phyloP scores from a whole-genome alignment of 2,888 invertebrate species.

The Morpho achilles region DNA sequence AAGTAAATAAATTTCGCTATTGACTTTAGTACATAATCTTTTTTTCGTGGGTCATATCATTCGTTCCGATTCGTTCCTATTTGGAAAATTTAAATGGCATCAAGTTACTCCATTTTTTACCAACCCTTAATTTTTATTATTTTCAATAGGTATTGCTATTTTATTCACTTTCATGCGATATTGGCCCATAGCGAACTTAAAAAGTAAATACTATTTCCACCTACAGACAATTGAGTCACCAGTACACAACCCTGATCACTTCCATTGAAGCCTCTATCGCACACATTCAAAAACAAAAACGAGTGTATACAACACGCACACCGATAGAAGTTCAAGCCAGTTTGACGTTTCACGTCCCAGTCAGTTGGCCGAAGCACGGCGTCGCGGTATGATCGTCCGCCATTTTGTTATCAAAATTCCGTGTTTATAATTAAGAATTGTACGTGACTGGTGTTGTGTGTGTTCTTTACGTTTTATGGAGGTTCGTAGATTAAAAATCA shows the following conservation, averaged over 20 bases:
- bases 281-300: conserved; percentile 23
- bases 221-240: conserved; percentile 52
- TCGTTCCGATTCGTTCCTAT: too few relatives aligned
- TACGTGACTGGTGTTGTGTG: conserved; percentile 63
- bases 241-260: conserved; percentile 27
- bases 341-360: conserved; percentile 66
- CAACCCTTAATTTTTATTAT: too few relatives aligned
- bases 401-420: conserved; percentile 57
- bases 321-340: conserved; percentile 46
- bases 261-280: conserved; percentile 61
- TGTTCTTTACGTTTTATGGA: conserved; percentile 41
- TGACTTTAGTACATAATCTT: too few relatives aligned
- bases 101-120: too few relatives aligned
- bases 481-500: conserved; percentile 29
- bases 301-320: conserved; percentile 41
- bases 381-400: conserved; percentile 64
- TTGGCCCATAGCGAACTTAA: conserved; percentile 7
- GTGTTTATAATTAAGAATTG: conserved; percentile 57
- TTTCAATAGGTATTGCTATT: too few relatives aligned
- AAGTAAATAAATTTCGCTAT: too few relatives aligned
- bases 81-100: too few relatives aligned
- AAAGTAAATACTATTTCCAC: conserved; percentile 40
- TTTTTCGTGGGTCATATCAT: too few relatives aligned
- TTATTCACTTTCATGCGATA: too few relatives aligned
- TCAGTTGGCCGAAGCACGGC: conserved; percentile 75